phyloP scores from a whole-genome alignment of 2,888 invertebrate genomes.

The Steromphala cineraria region DNA sequence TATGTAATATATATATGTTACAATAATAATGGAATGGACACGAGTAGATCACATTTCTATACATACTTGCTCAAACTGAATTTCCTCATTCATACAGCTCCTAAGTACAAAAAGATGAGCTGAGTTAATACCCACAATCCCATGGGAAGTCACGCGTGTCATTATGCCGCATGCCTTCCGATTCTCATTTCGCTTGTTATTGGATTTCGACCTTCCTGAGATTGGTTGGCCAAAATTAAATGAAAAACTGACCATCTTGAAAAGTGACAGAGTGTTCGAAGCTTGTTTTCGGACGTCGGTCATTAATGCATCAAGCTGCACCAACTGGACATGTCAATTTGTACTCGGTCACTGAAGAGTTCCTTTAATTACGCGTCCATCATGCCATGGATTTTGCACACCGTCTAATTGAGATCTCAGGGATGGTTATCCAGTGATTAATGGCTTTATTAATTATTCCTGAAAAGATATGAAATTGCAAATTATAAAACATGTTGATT shows the following conservation, averaged over 20 bases:
- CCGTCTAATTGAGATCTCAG: not conserved
- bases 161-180: too few relatives aligned
- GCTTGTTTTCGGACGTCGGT: not conserved
- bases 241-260: not conserved
- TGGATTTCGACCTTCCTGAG: not conserved
- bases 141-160: too few relatives aligned
- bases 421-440: not conserved
- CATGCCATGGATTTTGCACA: not conserved
- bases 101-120: too few relatives aligned
- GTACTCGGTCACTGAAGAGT: not conserved
- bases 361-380: not conserved
- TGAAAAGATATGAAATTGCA: not conserved
- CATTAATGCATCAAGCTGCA: not conserved
- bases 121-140: too few relatives aligned
- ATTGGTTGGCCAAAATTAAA: not conserved
- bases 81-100: too few relatives aligned
- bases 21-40: too few relatives aligned
- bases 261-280: not conserved
- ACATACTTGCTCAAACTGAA: too few relatives aligned
- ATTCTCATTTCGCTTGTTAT: too few relatives aligned
- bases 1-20: too few relatives aligned
- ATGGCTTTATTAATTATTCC: conserved; percentile 5
- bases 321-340: conserved; percentile 16
- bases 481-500: conserved; percentile 1
- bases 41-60: too few relatives aligned